Conservation (phyloP, 1,140 invertebrate genomes). For the Drosophila subobscura region DNA sequence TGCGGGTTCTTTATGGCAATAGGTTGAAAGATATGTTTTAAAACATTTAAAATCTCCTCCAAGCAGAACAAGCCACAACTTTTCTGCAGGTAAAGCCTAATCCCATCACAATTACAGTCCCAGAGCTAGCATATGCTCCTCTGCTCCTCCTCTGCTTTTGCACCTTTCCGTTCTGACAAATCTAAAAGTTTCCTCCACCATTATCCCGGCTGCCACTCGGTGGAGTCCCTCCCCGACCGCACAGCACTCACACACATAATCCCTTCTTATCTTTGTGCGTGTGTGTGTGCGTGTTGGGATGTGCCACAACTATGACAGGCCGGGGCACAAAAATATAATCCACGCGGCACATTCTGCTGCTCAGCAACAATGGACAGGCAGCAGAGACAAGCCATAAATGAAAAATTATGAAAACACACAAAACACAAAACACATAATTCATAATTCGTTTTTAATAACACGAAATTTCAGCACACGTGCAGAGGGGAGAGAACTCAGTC, state of each 20-base stretch:
- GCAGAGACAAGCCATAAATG: constrained; percentile 24
- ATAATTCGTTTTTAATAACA: constrained; percentile 81
- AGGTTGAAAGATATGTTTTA: background rate
- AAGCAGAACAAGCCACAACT: constrained; percentile 11
- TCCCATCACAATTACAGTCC: constrained; percentile 27
- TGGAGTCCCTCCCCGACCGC: background rate
- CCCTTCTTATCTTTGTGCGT: constrained; percentile 62
- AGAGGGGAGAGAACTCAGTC: constrained; percentile 14
- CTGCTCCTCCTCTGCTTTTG: constrained; percentile 24
- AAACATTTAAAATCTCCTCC: constrained; percentile 21
- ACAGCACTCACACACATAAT: constrained; percentile 40
- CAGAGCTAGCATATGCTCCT: constrained; percentile 34
- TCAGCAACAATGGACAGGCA: constrained; percentile 48
- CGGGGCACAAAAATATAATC: constrained; percentile 40
- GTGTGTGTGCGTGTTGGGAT: constrained; percentile 31
- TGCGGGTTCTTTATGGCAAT: too few relatives aligned
- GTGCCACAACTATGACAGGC: constrained; percentile 38
- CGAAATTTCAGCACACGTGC: constrained; percentile 42
- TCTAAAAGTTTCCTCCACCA: constrained; percentile 30
- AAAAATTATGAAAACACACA: constrained; percentile 51
- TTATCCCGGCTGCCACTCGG: constrained; percentile 7
- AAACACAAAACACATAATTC: constrained; percentile 57
- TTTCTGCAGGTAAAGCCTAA: constrained; percentile 22
- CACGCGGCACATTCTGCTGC: constrained; percentile 27
- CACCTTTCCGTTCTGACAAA: constrained; percentile 31